These are phyloP conservation scores for Mesembrinibis cayennensis DNA, from an alignment of 2,113 vertebrate genomes.

Conservation along the genomic window DNA sequence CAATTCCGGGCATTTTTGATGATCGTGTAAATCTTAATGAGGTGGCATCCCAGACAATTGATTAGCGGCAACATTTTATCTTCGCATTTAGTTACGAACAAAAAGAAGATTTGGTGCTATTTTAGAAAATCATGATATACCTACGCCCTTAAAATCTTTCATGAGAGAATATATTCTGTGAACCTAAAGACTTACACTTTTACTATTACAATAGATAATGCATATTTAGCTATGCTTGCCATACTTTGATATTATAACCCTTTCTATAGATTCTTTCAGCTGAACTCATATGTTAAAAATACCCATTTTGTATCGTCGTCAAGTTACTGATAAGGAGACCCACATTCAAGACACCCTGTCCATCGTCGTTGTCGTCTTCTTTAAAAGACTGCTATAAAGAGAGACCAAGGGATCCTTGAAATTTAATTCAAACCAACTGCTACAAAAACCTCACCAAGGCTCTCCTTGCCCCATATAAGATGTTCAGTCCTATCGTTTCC, in stretches of 20 bases:
- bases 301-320: slow-evolving; percentile 50
- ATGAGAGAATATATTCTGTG: slow-evolving; percentile 29
- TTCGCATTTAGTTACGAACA: slow-evolving; percentile 62
- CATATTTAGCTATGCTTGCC: slow-evolving; percentile 63
- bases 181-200: background rate
- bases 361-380: background rate
- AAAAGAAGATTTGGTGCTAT: slow-evolving; percentile 67
- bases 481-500: background rate
- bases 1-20: slow-evolving; percentile 75
- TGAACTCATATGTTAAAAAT: background rate
- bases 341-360: background rate
- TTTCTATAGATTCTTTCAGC: slow-evolving; percentile 57
- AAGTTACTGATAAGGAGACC: slow-evolving; percentile 35
- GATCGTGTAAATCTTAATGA: slow-evolving; percentile 78
- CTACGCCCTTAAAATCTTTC: slow-evolving; percentile 70
- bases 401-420: background rate
- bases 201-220: slow-evolving; percentile 3
- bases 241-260: slow-evolving; percentile 64
- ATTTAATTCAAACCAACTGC: slow-evolving; percentile 19
- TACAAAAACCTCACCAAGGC: background rate
- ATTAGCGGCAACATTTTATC: slow-evolving; percentile 69
- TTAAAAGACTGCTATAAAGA: background rate
- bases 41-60: slow-evolving; percentile 74
- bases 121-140: slow-evolving; percentile 60
- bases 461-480: background rate